phyloP scores from a whole-genome alignment of 2,888 invertebrate species.

The Cecidostiba fungosa region DNA sequence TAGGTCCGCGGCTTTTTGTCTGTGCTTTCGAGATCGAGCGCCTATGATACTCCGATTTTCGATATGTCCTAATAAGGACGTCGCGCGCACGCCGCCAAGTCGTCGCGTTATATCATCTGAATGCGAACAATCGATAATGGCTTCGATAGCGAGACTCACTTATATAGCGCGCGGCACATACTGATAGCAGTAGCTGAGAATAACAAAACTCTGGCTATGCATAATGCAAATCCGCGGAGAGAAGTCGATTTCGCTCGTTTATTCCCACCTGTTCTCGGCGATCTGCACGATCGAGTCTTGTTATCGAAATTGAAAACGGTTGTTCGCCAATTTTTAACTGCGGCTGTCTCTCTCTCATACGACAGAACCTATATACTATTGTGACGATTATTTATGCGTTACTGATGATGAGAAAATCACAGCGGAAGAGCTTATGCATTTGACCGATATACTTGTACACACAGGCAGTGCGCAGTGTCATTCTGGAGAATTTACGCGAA shows the following conservation, averaged over 20 bases:
- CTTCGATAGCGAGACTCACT: no score
- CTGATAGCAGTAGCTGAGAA: background rate
- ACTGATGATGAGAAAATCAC: background rate
- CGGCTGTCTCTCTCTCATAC: no score
- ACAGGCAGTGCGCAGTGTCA: background rate
- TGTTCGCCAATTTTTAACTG: no score
- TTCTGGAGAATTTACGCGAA: background rate
- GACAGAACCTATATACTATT: no score
- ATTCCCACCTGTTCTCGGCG: background rate
- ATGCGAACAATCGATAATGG: background rate
- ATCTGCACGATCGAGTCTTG: background rate
- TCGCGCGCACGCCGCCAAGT: background rate
- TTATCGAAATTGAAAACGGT: background rate
- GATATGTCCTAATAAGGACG: conserved; percentile 26
- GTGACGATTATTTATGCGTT: no score
- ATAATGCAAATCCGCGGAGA: background rate
- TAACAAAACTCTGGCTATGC: background rate
- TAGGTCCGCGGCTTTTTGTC: background rate
- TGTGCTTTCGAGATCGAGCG: background rate
- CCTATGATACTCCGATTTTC: no score
- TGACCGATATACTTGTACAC: background rate
- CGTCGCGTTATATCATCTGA: conserved; percentile 10
- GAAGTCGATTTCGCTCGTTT: background rate
- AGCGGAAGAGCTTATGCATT: background rate
- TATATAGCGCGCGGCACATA: background rate